phyloP scores from a whole-genome alignment of 2,113 vertebrate species.

The Dascyllus trimaculatus region DNA sequence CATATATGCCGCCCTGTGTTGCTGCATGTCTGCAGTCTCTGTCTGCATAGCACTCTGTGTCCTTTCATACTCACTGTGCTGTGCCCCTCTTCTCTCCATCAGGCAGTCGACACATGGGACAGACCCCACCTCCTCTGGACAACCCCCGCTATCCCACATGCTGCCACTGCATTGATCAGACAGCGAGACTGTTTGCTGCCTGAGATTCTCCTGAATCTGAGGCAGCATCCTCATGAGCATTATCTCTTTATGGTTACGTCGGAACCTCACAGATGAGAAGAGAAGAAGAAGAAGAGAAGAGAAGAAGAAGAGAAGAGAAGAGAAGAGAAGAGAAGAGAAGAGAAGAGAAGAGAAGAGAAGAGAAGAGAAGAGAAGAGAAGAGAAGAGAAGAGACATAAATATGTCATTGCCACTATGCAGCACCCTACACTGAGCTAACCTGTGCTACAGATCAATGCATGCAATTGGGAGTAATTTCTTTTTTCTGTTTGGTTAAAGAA shows the following conservation, averaged over 20 bases:
- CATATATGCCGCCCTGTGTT: slow-evolving; percentile 58
- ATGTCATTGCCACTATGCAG: slow-evolving; percentile 16
- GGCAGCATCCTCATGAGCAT: slow-evolving; percentile 2
- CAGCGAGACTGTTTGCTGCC: slow-evolving; percentile 34
- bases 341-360: neutral
- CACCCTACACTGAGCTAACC: slow-evolving; percentile 16
- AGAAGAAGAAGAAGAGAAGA: slow-evolving; percentile 1
- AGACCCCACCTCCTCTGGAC: slow-evolving; percentile 76
- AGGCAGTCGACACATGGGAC: slow-evolving; percentile 71
- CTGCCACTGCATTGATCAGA: slow-evolving; percentile 54
- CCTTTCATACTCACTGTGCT: slow-evolving; percentile 65
- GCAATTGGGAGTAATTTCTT: slow-evolving; percentile 46
- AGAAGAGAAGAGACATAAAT: slow-evolving; percentile 10
- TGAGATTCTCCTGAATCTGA: slow-evolving; percentile 5
- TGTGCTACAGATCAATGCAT: slow-evolving; percentile 57
- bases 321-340: neutral
- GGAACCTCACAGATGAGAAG: neutral
- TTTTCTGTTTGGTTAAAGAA: slow-evolving; percentile 40
- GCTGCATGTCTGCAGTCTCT: slow-evolving; percentile 74
- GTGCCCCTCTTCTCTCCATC: slow-evolving; percentile 73
- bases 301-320: slow-evolving; percentile 2
- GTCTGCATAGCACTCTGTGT: slow-evolving; percentile 63
- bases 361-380: neutral
- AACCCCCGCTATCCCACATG: slow-evolving; percentile 54
- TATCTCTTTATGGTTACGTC: slow-evolving; percentile 6